Base-by-base conservation (phyloP, 2,888 invertebrate species). In the Apodemia duryi region DNA sequence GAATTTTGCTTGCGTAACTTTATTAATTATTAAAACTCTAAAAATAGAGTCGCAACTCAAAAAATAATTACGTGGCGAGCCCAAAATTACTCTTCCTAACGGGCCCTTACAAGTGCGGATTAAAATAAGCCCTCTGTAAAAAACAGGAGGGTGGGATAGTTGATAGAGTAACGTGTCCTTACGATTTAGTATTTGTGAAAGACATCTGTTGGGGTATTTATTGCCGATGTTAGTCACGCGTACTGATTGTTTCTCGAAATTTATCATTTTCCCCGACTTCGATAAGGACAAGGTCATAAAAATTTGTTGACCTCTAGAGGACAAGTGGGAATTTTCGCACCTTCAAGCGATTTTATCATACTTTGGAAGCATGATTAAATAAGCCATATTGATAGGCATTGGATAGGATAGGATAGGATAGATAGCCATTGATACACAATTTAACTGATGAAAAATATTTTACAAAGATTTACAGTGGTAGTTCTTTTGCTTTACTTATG, bases 11-110 rank as follows among this genome's bases (percentile, higher is more conserved):
- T 43, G 43, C 43, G 11, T 3, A 43, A 43, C 13, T 11, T 7
- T 11, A 13, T 43, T 7, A 43, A 43, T 13, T 21, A 21, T 21
- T 13, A 4, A 11, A 46, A 46, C 46, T 46, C 5, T 6, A 13
- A 46, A 46, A 64, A 65, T 67, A 66, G 63, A 63, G 63, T 68
- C 75, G 73, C 76, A 75, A 81, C 80, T 83, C n/a, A 85, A 81
- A 82, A 81, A 61, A 61, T 51, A 61, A 65, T 65, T 61, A 61
- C 29, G 80, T 82, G 79, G 77, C 78, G 85, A 86, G 88, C 84
- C 82, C 81, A 80, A 79, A 89, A 91, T 91, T 91, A 86, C 88
- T 88, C 75, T 78, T 85, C 82, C 89, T 90, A 87, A 90, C 88
- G 83, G 82, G 79, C 80, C 77, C 84, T 84, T 82, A 81, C 75